Evolutionary conservation across 2,797 vertebrate species (phyloP), one percentile per base, ranked within the genome.

Genomic region (Cynopterus sphinx): DNA sequence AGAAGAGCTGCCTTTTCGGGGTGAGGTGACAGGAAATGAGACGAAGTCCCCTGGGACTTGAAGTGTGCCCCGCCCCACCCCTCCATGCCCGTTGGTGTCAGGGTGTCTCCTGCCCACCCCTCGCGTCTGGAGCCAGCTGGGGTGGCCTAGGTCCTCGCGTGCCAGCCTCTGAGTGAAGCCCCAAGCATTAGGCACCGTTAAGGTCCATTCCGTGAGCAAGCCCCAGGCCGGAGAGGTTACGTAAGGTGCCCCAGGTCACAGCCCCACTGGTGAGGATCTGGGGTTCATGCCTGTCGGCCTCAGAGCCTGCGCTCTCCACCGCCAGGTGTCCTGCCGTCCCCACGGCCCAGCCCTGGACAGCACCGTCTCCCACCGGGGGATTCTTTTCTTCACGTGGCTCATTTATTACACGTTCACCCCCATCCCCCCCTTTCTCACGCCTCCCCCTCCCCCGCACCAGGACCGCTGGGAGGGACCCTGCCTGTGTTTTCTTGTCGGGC

Each of bases 401-500:
- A 17, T 15, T 53, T 46, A 6, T 31, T 17, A 10, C 2, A 1
- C 0, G 0, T 3, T 2, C 33, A 8, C 55, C 26, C 24, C 10
- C 41, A 8, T 2, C 8, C 43, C 11, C 43, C 43, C 43, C 43
- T 9, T 46, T 46, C 43, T 11, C 43, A 10, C 3, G 10, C 43
- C 9, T 9, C 12, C 26, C 24, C 21, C 12, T 4, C 8, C 5
- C 33, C 11, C 9, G 33, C 17, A 7, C 12, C 36, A 3, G 0
- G 33, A 21, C 41, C 22, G 10, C 8, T 15, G 1, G 4, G 6
- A 31, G 77, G 57, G 55, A 10, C 33, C 24, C 43, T 7, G 0
- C 0, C 3, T 21, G 3, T 33, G 5, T 55, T 41, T 43, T 3
- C 16, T 9, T 4, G 2, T 15, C n/a, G 49, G 51, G 87, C 22